Evolutionary conservation across 2,113 vertebrate species (phyloP).

Genomic region (Ondatra zibethicus): DNA sequence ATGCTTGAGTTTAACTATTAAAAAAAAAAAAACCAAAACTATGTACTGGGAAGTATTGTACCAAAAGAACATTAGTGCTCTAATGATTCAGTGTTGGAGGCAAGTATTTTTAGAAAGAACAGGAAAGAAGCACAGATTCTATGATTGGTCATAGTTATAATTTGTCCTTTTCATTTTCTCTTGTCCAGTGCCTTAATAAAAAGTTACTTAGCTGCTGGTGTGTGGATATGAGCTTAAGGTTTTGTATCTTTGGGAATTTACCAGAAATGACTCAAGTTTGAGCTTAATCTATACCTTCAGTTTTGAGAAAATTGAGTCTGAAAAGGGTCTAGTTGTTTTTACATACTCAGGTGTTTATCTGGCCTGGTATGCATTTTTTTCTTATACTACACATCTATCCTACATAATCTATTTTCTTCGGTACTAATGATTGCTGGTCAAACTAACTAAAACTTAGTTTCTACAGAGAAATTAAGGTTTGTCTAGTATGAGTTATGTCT

Average conservation of each 20-base stretch:
- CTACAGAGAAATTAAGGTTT: no score
- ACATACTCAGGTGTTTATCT: background rate
- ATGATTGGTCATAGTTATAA: background rate
- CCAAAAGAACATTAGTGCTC: background rate
- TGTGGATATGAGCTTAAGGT: background rate
- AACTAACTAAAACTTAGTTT: background rate
- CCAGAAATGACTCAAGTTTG: background rate
- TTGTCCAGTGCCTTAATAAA: background rate
- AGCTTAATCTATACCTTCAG: background rate
- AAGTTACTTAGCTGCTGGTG: background rate
- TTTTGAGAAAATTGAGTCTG: background rate
- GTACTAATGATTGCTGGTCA: background rate
- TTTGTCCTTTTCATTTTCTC: background rate
- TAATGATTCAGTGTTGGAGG: background rate
- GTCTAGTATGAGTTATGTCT: background rate
- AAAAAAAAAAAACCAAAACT: background rate
- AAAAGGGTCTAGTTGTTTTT: background rate
- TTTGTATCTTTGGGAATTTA: background rate
- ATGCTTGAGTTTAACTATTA: background rate
- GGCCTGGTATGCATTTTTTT: background rate
- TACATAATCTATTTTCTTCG: background rate
- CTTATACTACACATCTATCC: background rate
- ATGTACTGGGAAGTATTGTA: background rate
- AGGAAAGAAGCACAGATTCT: background rate
- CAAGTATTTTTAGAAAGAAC: background rate